These are phyloP conservation scores for Dinocampus coccinellae DNA, from an alignment of 2,888 invertebrate species.

Conservation along the genomic window DNA sequence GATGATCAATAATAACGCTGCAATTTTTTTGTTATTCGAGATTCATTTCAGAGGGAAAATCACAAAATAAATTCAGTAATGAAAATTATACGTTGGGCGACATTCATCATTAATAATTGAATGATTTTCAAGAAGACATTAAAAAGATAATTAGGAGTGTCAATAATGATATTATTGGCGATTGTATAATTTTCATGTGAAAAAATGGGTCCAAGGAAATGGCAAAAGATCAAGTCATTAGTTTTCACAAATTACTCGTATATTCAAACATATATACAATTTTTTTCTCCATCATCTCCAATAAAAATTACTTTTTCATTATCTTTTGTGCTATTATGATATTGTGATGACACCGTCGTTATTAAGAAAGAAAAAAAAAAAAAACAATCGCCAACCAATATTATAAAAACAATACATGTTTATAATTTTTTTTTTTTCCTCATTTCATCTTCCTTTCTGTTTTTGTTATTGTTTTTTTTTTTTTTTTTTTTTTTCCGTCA, in stretches of 20 bases:
- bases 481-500: no score
- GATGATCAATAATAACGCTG: neutral
- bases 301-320: no score
- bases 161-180: neutral
- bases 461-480: no score
- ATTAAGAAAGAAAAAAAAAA: no score
- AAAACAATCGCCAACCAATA: no score
- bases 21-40: neutral
- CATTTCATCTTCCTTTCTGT: no score
- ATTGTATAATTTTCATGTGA: neutral
- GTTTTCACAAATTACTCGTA: neutral
- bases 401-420: no score
- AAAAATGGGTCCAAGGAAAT: neutral
- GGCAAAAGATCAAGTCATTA: neutral
- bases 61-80: neutral
- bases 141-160: neutral
- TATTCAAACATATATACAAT: no score
- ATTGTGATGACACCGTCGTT: no score
- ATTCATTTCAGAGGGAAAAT: neutral
- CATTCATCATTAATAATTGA: neutral
- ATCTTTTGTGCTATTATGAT: no score
- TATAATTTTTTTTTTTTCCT: no score
- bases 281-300: no score
- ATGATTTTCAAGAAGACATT: neutral
- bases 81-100: neutral